phyloP scores from a whole-genome alignment of 1,140 invertebrate species.

The Delia radicum region DNA sequence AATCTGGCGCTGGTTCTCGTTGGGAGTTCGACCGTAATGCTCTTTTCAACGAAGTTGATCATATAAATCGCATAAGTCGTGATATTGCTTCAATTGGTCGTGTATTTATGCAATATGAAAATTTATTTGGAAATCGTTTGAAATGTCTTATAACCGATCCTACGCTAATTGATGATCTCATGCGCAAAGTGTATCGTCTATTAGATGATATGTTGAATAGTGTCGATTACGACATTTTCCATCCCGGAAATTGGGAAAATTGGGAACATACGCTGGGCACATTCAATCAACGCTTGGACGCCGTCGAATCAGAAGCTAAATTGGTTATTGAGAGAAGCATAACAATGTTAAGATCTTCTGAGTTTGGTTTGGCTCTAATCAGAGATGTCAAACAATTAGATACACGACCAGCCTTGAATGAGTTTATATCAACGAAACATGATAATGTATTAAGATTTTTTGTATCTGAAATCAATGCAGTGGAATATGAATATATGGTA shows the following conservation, averaged over 20 bases:
- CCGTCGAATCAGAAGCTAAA: constrained; percentile 79
- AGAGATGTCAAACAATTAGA: constrained; percentile 78
- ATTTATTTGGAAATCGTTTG: constrained; percentile 83
- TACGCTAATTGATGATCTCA: constrained; percentile 77
- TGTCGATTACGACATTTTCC: constrained; percentile 81
- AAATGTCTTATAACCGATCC: constrained; percentile 84
- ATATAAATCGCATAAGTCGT: constrained; percentile 75
- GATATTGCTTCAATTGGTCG: constrained; percentile 75
- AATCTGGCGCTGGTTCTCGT: constrained; percentile 74
- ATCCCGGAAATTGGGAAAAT: constrained; percentile 71
- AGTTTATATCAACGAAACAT: constrained; percentile 77
- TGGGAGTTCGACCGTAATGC: constrained; percentile 88
- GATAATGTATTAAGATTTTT: constrained; percentile 83
- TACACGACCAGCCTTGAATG: constrained; percentile 70
- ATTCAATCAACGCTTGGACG: constrained; percentile 72
- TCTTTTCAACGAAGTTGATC: constrained; percentile 81
- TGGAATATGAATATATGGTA: constrained; percentile 69
- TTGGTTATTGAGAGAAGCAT: constrained; percentile 86
- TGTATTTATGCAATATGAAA: constrained; percentile 82
- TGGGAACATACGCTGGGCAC: constrained; percentile 79
- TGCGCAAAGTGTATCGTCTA: constrained; percentile 59
- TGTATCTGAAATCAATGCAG: constrained; percentile 72
- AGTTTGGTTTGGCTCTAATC: constrained; percentile 76
- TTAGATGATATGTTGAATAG: constrained; percentile 73
- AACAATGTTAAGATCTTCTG: constrained; percentile 72